Base-by-base conservation (phyloP, 2,113 vertebrate genomes). In the Sebastes schlegelii region DNA sequence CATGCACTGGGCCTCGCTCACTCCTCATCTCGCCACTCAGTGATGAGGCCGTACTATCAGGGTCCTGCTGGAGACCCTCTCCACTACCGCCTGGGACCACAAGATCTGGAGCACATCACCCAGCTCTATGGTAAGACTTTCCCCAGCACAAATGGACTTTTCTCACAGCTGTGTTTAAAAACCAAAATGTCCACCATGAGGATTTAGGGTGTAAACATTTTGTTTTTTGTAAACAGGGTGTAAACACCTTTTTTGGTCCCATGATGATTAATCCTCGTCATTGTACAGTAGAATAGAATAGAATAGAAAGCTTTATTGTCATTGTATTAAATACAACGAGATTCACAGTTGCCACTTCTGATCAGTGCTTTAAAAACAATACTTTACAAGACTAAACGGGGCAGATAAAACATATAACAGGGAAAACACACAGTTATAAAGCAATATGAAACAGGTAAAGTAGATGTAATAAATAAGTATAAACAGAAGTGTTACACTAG, bases 1-100 rank as follows among this genome's bases (percentile, higher is more conserved):
- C 96, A 96, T 11, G 93, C 95, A 8, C 91, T 96, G 8, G 95
- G 96, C 51, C 90, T 96, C 6, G 54, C 91, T 12, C 95, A 96
- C 86, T 95, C 95, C 9, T 92, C 95, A 1, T 90, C 94, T 16
- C 86, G 90, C 0, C 88, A 91, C 21, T 96, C 96, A 8, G 93
- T 96, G 66, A 96, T 96, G 96, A 94, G 93, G 45, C 96, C 95
- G 0, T 96, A 96, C 85, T 96, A 96, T 85, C 94, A 93, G 55
- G 95, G 95, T n/a, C 95, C 95, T 4, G 90, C 92, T 4, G 95
- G 94, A 49, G 95, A 96, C 86, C 95, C 96, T 0, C 86, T 95
- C 2, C 84, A 92, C 48, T 95, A 93, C 80, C 78, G 64, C 49
- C 78, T 95, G 64, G 86, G 83, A 40, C 5, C 60, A 1, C 88